Conservation (phyloP, 2,113 vertebrate genomes). For the Sander vitreus region DNA sequence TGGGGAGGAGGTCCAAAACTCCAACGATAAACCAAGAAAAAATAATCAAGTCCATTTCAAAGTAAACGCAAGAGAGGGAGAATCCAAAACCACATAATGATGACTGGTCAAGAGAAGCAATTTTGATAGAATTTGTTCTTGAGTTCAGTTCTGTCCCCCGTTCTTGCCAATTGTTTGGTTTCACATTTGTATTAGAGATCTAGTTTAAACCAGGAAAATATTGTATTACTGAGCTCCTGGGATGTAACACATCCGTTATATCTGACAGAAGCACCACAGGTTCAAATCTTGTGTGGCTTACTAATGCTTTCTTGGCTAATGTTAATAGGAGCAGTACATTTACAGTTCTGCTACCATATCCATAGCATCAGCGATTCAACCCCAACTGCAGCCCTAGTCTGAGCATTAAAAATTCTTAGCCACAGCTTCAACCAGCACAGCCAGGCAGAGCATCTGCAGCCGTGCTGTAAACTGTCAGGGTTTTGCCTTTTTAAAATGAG, state of each 20-base stretch:
- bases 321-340: not conserved
- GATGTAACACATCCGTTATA: no score
- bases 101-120: conserved; percentile 1
- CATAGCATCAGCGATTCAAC: not conserved
- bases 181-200: not conserved
- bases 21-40: conserved; percentile 1
- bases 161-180: not conserved
- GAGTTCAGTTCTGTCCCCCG: not conserved
- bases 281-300: not conserved
- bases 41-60: conserved; percentile 5
- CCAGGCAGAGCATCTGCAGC: not conserved
- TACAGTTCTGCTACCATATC: not conserved
- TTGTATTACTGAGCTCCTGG: not conserved
- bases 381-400: not conserved
- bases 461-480: not conserved
- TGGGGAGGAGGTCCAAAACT: not conserved
- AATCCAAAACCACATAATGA: conserved; percentile 27
- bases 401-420: not conserved
- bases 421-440: not conserved
- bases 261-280: not conserved
- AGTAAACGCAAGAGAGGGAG: not conserved
- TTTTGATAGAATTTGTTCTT: not conserved
- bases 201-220: not conserved
- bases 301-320: not conserved
- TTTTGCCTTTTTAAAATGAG: not conserved